Base-by-base conservation (phyloP, 2,797 vertebrate species). In the Poecilia picta region DNA sequence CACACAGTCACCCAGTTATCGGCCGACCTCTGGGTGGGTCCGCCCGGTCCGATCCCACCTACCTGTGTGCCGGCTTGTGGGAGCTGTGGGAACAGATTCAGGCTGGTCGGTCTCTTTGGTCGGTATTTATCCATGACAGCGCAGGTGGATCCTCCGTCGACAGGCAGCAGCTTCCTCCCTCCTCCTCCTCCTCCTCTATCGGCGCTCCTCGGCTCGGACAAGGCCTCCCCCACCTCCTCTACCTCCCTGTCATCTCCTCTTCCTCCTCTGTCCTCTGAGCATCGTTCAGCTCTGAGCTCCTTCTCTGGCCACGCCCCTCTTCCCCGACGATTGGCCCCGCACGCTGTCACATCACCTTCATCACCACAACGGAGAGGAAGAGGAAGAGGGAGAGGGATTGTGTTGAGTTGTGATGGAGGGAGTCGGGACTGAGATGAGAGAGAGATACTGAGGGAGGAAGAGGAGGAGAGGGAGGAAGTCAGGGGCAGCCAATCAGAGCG, bases 61-160 rank as follows among this genome's bases (percentile, higher is more conserved):
- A 99, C 98, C 97, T 99, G 98, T 93, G 97, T 97, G 89, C 97
- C 97, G 83, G 98, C 97, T 94, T 89, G 93, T 81, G 94, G 91
- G 79, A 81, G 83, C 96, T 98, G 97, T 75, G 98, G 97, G 93
- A 99, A 98, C 87, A 99, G 97, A 94, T 98, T 98, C 91, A 99
- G 96, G 66, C 97, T 99, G 90, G 98, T 99, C 80, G 98, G 98
- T 91, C 98, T 94, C 94, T 99, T 98, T 84, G 98, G 98, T 88
- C 97, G 95, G 94, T 97, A 98, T 74, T 97, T 97, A 83, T 98
- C 97, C 93, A 98, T 97, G 92, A 95, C 95, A 81, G 91, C 91
- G 53, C 82, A 83, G 82, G 86, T 87, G 80, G 95, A 93, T 85
- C 83, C 90, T 83, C 84, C 79, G 83, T 78, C 53, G 84, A 88